A percentile compares a stretch with the other conserved stretches of the same genome.
phyloP scores from a whole-genome alignment of 2,797 vertebrate species.

The Fratercula arctica region DNA sequence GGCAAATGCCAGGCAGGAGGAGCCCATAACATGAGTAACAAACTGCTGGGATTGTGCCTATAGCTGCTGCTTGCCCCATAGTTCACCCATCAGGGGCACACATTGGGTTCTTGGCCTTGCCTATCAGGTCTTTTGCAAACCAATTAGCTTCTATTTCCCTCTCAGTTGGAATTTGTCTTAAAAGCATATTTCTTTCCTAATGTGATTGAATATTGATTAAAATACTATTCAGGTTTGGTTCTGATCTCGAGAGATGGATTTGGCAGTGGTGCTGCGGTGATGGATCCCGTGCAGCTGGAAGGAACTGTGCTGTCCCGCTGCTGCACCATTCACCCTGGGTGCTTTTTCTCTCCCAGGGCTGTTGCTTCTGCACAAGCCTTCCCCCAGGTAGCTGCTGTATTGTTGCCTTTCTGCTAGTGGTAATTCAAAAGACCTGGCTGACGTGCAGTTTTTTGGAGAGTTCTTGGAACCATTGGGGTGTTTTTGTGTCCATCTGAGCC shows the following conservation, averaged over 20 bases:
- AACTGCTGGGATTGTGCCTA: neutral
- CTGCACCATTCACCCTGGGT: neutral
- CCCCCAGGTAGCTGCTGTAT: neutral
- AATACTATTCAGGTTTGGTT: neutral
- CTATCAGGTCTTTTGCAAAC: neutral
- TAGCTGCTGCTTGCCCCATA: neutral
- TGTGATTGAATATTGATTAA: neutral
- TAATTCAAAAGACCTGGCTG: neutral
- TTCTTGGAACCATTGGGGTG: neutral
- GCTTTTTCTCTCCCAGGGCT: neutral
- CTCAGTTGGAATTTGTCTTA: neutral
- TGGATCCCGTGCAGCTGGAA: neutral
- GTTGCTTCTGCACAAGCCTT: neutral
- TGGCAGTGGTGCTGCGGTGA: neutral
- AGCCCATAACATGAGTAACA: neutral
- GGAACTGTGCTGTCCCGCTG: accelerated
- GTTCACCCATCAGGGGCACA: neutral
- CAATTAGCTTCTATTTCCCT: neutral
- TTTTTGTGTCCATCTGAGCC: neutral
- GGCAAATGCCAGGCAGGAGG: neutral
- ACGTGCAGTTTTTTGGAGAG: neutral
- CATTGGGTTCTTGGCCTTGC: neutral
- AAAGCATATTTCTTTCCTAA: neutral
- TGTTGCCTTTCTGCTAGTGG: neutral
- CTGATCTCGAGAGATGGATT: neutral